phyloP scores from a whole-genome alignment of 2,888 invertebrate genomes.

The Cantharis flavilabris region DNA sequence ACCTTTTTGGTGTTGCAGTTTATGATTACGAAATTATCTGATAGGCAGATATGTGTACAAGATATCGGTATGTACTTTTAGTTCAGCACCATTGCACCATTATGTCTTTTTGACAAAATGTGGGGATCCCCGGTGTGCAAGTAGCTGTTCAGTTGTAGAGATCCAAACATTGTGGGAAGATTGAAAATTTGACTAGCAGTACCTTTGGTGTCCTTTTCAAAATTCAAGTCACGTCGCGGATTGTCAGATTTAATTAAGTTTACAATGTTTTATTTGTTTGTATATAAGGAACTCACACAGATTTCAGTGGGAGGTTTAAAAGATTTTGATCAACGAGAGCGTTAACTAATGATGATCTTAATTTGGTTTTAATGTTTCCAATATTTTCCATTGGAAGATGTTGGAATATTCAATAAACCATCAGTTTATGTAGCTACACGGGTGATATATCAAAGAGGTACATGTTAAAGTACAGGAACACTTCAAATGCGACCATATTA shows the following conservation, averaged over 20 bases:
- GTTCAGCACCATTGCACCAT: background rate
- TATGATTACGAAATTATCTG: conserved; percentile 18
- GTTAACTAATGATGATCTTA: conserved; percentile 18
- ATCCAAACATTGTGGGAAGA: background rate
- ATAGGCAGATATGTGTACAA: background rate
- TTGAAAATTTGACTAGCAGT: background rate
- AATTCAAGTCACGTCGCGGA: background rate
- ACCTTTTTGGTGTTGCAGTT: conserved; percentile 13
- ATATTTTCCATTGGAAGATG: background rate
- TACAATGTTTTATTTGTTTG: background rate
- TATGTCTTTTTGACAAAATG: background rate
- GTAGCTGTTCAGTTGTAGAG: background rate
- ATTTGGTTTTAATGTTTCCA: conserved; percentile 17
- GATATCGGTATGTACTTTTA: background rate
- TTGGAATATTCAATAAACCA: conserved; percentile 30
- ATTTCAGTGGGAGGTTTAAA: background rate
- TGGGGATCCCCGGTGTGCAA: background rate
- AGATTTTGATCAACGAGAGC: conserved; percentile 12
- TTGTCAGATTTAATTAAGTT: conserved; percentile 1
- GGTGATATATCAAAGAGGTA: conserved; percentile 36
- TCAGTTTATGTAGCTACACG: conserved; percentile 35
- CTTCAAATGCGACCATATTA: conserved; percentile 39
- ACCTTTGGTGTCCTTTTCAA: background rate
- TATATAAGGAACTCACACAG: background rate
- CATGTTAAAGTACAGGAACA: conserved; percentile 36